A percentile compares a stretch with the other conserved stretches of the same genome.
Conservation (phyloP, 35 echinoderm and acorn worm genomes). For the Hemicentrotus pulcherrimus region DNA sequence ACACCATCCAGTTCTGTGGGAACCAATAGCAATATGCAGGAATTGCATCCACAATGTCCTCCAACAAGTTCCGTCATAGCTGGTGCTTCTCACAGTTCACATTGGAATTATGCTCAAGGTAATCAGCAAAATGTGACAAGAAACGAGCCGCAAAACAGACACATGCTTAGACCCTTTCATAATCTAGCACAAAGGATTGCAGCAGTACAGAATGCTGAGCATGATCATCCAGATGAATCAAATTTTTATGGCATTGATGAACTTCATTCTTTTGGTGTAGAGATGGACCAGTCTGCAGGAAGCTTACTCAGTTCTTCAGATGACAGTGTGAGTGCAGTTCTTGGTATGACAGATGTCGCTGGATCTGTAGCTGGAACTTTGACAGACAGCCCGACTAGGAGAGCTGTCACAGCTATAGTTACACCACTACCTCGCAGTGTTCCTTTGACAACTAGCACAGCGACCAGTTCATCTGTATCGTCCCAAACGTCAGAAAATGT, state of each 20-base stretch:
- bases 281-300: constrained; percentile 42
- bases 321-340: background rate
- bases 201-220: background rate
- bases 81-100: background rate
- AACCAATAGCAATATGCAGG: background rate
- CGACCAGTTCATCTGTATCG: background rate
- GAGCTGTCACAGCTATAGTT: constrained; percentile 42
- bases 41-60: background rate
- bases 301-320: background rate
- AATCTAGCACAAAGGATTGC: constrained; percentile 9
- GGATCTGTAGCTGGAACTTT: background rate
- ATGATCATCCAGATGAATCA: background rate
- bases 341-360: background rate
- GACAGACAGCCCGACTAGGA: constrained; percentile 10
- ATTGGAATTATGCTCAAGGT: background rate
- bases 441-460: background rate
- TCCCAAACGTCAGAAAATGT: constrained; percentile 1
- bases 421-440: constrained; percentile 44
- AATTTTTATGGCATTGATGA: constrained; percentile 30
- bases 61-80: background rate
- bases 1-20: background rate
- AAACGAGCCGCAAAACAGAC: background rate
- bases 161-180: background rate
- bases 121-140: background rate
- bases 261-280: constrained; percentile 22